Evolutionary conservation across 2,113 vertebrate genomes (phyloP), one percentile per base, ranked within the genome.

Genomic region (Guaruba guarouba): DNA sequence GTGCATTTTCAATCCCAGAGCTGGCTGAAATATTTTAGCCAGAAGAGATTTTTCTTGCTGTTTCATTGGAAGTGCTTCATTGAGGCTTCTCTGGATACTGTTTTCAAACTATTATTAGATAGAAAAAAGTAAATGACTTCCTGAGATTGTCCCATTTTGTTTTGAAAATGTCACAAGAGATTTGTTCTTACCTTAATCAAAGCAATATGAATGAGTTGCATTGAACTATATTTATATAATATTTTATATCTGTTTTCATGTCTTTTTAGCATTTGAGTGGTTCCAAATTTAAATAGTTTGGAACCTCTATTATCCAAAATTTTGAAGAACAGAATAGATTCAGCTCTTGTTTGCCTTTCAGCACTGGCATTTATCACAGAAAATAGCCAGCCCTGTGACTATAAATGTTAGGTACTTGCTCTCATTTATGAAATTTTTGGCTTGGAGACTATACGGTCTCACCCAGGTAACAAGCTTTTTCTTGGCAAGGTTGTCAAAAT

Each of bases 131-230:
- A 90, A 77, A 77, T 82, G 90, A 92, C 88, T 97, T 96, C 85
- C 91, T 96, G 85, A 93, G 93, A 92, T 92, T 96, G 85, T 91
- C 87, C 62, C 75, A 59, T 88, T 91, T 96, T 95, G 63, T 90
- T 96, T 95, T 88, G 71, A 86, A 94, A 90, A 95, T 74, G 68
- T 94, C 93, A 90, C 27, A 55, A 81, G 49, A 67, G 39, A 81
- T 95, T 93, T 87, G 31, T 74, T 81, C 76, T 88, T 79, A 54
- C 84, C 88, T 96, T 92, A 96, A 94, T 95, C 91, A 94, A 85
- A 85, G 62, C 6, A 89, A 92, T 92, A 94, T 44, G 43, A 95
- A 95, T 84, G 51, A 93, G 55, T 84, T 1, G 11, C 41, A 88
- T n/a, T 86, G 63, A 93, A 81, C 46, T 74, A 88, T 83, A 90